Base-by-base conservation (phyloP, 2,113 vertebrate genomes). In the Oryzias melastigma region DNA sequence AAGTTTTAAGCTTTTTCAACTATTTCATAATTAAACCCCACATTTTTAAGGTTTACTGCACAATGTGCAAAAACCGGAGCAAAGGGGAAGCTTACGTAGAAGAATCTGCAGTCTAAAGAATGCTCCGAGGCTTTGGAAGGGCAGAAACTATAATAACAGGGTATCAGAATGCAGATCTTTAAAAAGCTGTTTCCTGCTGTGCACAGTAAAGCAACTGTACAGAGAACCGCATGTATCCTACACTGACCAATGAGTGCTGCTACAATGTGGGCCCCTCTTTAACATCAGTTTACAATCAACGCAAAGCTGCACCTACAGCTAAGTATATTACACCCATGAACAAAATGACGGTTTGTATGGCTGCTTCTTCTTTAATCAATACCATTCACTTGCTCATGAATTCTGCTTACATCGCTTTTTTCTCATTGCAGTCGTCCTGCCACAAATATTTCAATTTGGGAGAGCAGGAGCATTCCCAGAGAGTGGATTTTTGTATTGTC, bases 121-220 rank as follows among this genome's bases (percentile, higher is more conserved):
- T 89, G 86, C 10, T 69, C 61, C 54, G 77, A 90, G 77, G 83
- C 86, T 86, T 87, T 89, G 84, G 85, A 85, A 88, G 77, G 71
- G 84, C 72, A 64, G 53, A 75, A 70, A 69, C 67, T 81, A 68
- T 90, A 90, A 91, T 92, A 73, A 88, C 73, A 89, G 87, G 87
- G 80, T 88, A 92, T 85, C 84, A 78, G 91, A 92, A 93, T 86
- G 80, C 86, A 70, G 86, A 85, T 88, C 86, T 92, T 93, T 92
- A 93, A 93, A 95, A 95, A 94, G 90, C 90, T 77, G 73, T 69
- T 22, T 79, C 78, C 65, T 52, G n/a, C 50, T 65, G 56, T n/a
- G 68, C 75, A 25, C 44, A 49, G 41, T 62, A 57, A 58, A 55
- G 27, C 50, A 58, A 72, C 72, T 6, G 47, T 40, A 77, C 17